phyloP scores from a whole-genome alignment of 2,888 invertebrate genomes.

The Pegoplata infirma region DNA sequence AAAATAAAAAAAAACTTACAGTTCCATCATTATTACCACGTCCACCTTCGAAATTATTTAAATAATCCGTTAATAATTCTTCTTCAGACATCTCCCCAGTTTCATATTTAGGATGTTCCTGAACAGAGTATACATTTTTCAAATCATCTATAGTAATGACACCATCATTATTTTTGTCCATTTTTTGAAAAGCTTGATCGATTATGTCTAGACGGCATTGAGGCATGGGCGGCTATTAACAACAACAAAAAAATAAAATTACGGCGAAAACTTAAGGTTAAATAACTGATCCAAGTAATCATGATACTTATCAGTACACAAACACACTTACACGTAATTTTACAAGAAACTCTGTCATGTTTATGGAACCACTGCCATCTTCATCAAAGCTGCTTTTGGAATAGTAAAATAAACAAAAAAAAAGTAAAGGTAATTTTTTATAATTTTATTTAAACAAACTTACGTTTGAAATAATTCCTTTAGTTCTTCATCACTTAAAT shows the following conservation, averaged over 20 bases:
- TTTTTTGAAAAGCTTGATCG: constrained; percentile 89
- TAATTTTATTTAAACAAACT: constrained; percentile 36
- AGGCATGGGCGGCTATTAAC: constrained; percentile 88
- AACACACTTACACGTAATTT: constrained; percentile 85
- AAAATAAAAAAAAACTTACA: constrained; percentile 78
- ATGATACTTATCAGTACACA: constrained; percentile 6
- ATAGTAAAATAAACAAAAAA: neutral
- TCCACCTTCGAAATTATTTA: constrained; percentile 90
- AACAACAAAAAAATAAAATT: constrained; percentile 3
- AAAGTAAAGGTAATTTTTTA: constrained; percentile 18
- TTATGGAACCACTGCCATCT: constrained; percentile 89
- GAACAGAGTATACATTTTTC: constrained; percentile 88
- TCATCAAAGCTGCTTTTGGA: constrained; percentile 89
- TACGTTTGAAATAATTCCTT: constrained; percentile 74
- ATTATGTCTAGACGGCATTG: constrained; percentile 85
- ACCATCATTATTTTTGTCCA: constrained; percentile 93
- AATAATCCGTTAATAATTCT: constrained; percentile 87
- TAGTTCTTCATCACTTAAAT: constrained; percentile 80
- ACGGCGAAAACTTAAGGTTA: neutral
- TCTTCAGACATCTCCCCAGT: constrained; percentile 93
- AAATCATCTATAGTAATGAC: constrained; percentile 88
- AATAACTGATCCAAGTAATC: neutral
- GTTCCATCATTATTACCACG: constrained; percentile 83
- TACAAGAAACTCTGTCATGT: constrained; percentile 92
- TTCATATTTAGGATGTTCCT: constrained; percentile 88